Base-by-base conservation (phyloP, 1,140 invertebrate species). In the Drosophila fuyamai region DNA sequence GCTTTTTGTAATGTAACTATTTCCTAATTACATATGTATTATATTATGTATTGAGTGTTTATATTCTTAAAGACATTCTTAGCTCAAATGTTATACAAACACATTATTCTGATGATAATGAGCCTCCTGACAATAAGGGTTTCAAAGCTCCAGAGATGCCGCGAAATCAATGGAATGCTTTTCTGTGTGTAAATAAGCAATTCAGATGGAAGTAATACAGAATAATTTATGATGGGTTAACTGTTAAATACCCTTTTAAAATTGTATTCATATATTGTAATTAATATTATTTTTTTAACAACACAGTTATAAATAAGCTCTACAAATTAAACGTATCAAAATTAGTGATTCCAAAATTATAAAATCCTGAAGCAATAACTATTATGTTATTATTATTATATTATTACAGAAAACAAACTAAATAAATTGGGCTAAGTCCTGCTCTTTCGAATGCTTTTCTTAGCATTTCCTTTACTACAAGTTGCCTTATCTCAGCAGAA, bases 401-500 rank as follows among this genome's bases (percentile, higher is more conserved):
- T n/a, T n/a, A n/a, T n/a, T n/a, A n/a, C n/a, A n/a, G n/a, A n/a
- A n/a, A n/a, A n/a, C n/a, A n/a, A n/a, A n/a, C n/a, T n/a, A n/a
- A n/a, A n/a, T n/a, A n/a, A n/a, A n/a, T n/a, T n/a, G n/a, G n/a
- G 10, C 9, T 0, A 23, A 7, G 18, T 36, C 5, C 4, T 10
- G n/a, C 27, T 9, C 2, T n/a, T 51, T 16, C 10, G 3, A 44
- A 8, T 27, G 23, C 1, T 1, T 16, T 16, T 12, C 32, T 35
- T 14, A 4, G 1, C 12, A 29, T 9, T 2, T 14, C 5, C 18
- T n/a, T 14, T 12, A 32, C 38, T 18, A 12, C 36, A 8, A 12
- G 13, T 14, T 8, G 7, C 23, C 8, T 56, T 68, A 47, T 71
- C 63, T 48, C 1, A 8, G 5, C 12, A n/a, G 18, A 55, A 61